phyloP scores from a whole-genome alignment of 2,113 vertebrate genomes.

The Todiramphus chloris region DNA sequence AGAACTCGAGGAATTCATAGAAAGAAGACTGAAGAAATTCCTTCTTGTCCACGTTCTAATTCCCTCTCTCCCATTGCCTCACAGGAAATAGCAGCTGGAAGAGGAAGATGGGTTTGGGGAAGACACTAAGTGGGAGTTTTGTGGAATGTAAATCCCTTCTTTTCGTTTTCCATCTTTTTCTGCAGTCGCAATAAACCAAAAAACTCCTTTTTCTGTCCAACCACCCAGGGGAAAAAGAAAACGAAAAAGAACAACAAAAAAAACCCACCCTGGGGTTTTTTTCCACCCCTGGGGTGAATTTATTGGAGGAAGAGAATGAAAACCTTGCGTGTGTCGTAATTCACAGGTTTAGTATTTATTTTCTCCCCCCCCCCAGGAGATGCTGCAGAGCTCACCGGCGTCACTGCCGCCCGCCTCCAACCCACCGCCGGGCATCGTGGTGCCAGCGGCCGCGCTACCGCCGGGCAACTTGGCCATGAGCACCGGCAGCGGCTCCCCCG shows the following conservation, averaged over 20 bases:
- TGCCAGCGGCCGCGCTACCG: constrained; percentile 86
- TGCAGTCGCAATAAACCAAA: too few species aligned
- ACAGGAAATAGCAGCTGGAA: not conserved
- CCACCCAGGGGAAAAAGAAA: not conserved
- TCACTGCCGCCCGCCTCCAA: constrained; percentile 89
- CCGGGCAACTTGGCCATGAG: constrained; percentile 91
- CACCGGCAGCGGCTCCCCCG: constrained; percentile 86
- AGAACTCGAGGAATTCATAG: not conserved
- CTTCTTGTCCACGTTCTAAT: not conserved
- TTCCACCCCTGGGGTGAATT: accelerated
- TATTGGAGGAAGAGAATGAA: accelerated
- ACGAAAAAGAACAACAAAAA: too few species aligned
- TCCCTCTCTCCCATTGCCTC: too few species aligned
- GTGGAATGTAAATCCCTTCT: not conserved
- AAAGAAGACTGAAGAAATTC: not conserved
- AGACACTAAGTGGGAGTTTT: not conserved
- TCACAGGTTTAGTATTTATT: too few species aligned
- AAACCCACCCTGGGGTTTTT: too few species aligned
- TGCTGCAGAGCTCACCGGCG: constrained; percentile 92
- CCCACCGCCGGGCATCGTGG: constrained; percentile 90
- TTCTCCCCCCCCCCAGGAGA: constrained; percentile 75
- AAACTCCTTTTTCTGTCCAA: accelerated
- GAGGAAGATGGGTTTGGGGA: not conserved
- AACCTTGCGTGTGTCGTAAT: accelerated
- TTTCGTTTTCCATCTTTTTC: not conserved